Evolutionary conservation across 2,888 invertebrate species (phyloP).

Genomic region (Tenthredo notha): DNA sequence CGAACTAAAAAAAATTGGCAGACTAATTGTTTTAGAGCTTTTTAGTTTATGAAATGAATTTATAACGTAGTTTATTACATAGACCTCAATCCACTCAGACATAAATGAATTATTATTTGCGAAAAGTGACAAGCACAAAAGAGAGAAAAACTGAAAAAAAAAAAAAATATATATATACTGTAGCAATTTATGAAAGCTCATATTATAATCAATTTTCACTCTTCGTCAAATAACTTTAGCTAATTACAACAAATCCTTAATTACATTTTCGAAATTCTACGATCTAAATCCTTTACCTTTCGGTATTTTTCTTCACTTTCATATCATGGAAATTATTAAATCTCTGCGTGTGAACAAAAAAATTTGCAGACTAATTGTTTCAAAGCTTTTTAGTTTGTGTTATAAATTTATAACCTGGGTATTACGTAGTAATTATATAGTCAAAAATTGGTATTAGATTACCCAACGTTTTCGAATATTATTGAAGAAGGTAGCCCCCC

Average conservation of each 20-base stretch:
- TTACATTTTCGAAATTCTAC: neutral
- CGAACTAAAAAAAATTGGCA: no score
- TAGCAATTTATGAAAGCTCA: neutral
- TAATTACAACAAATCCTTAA: neutral
- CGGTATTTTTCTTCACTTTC: no score
- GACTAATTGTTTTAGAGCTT: no score
- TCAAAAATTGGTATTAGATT: neutral
- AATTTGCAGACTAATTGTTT: no score
- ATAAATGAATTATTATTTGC: neutral
- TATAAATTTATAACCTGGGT: neutral
- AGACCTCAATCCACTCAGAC: neutral
- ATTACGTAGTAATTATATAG: neutral
- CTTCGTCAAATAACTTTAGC: neutral
- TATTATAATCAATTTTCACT: neutral
- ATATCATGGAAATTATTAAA: no score
- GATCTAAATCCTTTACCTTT: neutral
- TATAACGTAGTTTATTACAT: neutral
- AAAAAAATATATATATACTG: no score
- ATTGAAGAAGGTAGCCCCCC: conserved; percentile 34
- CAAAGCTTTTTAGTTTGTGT: no score
- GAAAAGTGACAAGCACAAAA: neutral
- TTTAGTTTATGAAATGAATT: no score
- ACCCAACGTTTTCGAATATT: conserved; percentile 4
- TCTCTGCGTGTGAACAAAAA: neutral
- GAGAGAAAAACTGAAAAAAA: neutral